phyloP scores from a whole-genome alignment of 2,888 invertebrate species.

The Himalopsyche kuldschensis region DNA sequence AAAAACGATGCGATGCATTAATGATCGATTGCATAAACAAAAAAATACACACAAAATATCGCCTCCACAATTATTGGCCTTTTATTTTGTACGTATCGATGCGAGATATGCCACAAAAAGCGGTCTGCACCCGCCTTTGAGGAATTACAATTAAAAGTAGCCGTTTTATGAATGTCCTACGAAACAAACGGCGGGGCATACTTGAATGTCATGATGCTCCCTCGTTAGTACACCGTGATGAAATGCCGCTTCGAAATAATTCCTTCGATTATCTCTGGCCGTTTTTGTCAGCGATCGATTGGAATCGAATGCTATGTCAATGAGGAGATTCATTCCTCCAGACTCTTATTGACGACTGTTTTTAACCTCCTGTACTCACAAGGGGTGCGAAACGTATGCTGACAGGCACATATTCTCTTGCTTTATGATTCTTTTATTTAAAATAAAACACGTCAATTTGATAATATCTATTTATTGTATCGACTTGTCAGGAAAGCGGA shows the following conservation, averaged over 20 bases:
- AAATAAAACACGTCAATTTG: too few species aligned
- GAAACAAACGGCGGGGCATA: slow-evolving; percentile 6
- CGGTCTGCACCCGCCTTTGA: not conserved
- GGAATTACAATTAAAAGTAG: slow-evolving; percentile 20
- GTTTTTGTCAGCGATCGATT: slow-evolving; percentile 8
- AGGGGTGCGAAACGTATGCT: too few species aligned
- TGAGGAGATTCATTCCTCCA: not conserved
- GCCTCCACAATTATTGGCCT: not conserved
- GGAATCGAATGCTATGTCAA: not conserved
- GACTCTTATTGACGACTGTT: not conserved
- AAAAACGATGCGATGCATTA: not conserved
- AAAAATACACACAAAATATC: not conserved
- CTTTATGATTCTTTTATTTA: too few species aligned
- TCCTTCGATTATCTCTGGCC: not conserved
- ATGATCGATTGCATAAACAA: not conserved
- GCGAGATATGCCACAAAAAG: not conserved
- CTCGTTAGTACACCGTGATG: slow-evolving; percentile 26
- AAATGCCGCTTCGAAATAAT: slow-evolving; percentile 16
- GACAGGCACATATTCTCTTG: too few species aligned
- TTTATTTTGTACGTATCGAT: not conserved
- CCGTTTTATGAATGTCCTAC: slow-evolving; percentile 4
- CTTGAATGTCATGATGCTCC: not conserved
- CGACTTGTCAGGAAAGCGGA: too few species aligned
- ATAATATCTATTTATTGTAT: too few species aligned
- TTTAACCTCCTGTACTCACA: not conserved